phyloP scores from a whole-genome alignment of 1,140 invertebrate species.

The Hyphantria cunea region DNA sequence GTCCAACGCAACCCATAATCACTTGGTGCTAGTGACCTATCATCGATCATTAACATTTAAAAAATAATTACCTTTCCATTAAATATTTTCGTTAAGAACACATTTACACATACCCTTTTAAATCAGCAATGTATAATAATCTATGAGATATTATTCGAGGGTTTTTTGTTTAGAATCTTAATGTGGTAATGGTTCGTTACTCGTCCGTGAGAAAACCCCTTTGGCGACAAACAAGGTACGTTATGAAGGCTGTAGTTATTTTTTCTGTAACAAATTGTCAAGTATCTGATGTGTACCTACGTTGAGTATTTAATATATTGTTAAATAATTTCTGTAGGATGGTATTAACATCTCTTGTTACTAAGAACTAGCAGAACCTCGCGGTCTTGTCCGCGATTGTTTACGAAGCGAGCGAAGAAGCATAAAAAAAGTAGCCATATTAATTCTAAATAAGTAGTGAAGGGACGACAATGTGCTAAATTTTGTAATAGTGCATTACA shows the following conservation, averaged over 20 bases:
- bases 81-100: slow-evolving; percentile 1
- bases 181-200: slow-evolving; percentile 13
- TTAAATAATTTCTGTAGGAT: too few relatives aligned
- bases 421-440: too few relatives aligned
- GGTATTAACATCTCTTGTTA: too few relatives aligned
- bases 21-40: slow-evolving; percentile 36
- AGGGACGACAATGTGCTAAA: too few relatives aligned
- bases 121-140: slow-evolving; percentile 29
- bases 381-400: too few relatives aligned
- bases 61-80: slow-evolving; percentile 20
- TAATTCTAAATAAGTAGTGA: too few relatives aligned
- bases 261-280: slow-evolving; percentile 34
- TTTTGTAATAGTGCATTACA: too few relatives aligned
- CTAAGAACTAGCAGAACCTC: too few relatives aligned
- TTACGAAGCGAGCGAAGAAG: too few relatives aligned
- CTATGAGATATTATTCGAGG: neutral
- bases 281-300: slow-evolving; percentile 19
- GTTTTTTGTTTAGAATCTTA: slow-evolving; percentile 3
- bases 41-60: slow-evolving; percentile 1
- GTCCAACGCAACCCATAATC: slow-evolving; percentile 51
- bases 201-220: slow-evolving; percentile 56
- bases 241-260: slow-evolving; percentile 37
- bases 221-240: slow-evolving; percentile 52
- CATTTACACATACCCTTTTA: neutral
- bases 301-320: too few relatives aligned